These are phyloP conservation scores for Endotricha flammealis DNA, from an alignment of 2,888 invertebrate species.

Conservation along the genomic window DNA sequence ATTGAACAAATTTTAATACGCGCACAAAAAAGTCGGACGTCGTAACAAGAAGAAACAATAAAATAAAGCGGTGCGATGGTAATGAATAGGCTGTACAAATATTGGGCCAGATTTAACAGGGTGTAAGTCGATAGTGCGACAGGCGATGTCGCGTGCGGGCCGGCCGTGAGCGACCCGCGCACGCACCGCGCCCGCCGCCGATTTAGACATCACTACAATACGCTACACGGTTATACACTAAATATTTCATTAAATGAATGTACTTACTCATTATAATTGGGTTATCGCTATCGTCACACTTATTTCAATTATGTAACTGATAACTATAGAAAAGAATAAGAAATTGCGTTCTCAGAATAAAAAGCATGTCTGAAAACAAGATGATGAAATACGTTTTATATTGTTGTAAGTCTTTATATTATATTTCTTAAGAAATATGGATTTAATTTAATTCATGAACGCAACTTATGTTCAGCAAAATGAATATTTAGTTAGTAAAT, in stretches of 20 bases:
- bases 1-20: slow-evolving; percentile 53
- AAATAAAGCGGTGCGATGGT: slow-evolving; percentile 57
- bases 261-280: slow-evolving; percentile 22
- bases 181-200: slow-evolving; percentile 46
- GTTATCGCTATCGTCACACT: slow-evolving; percentile 21
- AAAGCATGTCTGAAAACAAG: no score
- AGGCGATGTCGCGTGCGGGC: slow-evolving; percentile 65
- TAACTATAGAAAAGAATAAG: neutral
- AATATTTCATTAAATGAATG: slow-evolving; percentile 40
- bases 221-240: slow-evolving; percentile 38
- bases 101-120: slow-evolving; percentile 71
- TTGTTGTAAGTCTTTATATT: no score
- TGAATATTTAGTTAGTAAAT: slow-evolving; percentile 16
- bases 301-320: slow-evolving; percentile 10
- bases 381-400: no score
- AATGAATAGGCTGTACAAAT: slow-evolving; percentile 73
- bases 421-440: slow-evolving; percentile 1
- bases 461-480: slow-evolving; percentile 5
- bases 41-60: slow-evolving; percentile 58
- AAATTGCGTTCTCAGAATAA: no score
- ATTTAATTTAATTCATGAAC: no score
- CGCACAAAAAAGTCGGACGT: slow-evolving; percentile 36
- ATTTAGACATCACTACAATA: slow-evolving; percentile 60
- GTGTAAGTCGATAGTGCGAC: slow-evolving; percentile 71
- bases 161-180: slow-evolving; percentile 34